phyloP scores from a whole-genome alignment of 2,113 vertebrate species.

The Chaetodon trifascialis region DNA sequence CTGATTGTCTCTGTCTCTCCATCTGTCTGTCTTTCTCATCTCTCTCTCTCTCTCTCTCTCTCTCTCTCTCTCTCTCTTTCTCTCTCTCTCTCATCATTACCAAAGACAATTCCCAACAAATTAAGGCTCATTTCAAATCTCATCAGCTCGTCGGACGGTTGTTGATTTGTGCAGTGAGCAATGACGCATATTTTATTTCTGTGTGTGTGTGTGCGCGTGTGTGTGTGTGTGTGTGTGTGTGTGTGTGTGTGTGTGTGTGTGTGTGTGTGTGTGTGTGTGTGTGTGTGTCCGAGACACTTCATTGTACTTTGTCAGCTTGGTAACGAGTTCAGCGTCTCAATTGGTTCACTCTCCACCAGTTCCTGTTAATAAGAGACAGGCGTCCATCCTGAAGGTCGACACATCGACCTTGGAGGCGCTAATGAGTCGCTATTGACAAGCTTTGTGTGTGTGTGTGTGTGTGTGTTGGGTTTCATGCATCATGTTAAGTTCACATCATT shows the following conservation, averaged over 20 bases:
- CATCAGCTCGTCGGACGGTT: slow-evolving; percentile 67
- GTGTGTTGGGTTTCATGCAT: slow-evolving; percentile 6
- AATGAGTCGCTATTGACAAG: slow-evolving; percentile 69
- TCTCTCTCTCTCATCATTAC: slow-evolving; percentile 43
- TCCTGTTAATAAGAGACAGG: slow-evolving; percentile 73
- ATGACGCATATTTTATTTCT: slow-evolving; percentile 75
- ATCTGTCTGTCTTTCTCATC: neutral
- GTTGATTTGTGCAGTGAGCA: slow-evolving; percentile 72
- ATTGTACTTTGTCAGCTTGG: slow-evolving; percentile 64
- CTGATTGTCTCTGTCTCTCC: neutral
- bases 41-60: slow-evolving; percentile 6
- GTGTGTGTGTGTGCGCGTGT: slow-evolving; percentile 20
- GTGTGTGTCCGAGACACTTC: slow-evolving; percentile 25
- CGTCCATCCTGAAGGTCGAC: slow-evolving; percentile 70
- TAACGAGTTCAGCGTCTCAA: slow-evolving; percentile 66
- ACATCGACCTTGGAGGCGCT: slow-evolving; percentile 74
- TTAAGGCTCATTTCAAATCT: slow-evolving; percentile 80
- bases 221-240: slow-evolving; percentile 20
- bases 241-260: slow-evolving; percentile 29
- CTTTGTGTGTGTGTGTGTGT: slow-evolving; percentile 43
- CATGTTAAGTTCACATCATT: neutral
- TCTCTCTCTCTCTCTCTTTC: slow-evolving; percentile 11
- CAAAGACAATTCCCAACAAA: slow-evolving; percentile 77
- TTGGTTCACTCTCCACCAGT: slow-evolving; percentile 65
- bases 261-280: slow-evolving; percentile 36